Evolutionary conservation across 2,113 vertebrate genomes (phyloP).

Genomic region (Trinectes maculatus): DNA sequence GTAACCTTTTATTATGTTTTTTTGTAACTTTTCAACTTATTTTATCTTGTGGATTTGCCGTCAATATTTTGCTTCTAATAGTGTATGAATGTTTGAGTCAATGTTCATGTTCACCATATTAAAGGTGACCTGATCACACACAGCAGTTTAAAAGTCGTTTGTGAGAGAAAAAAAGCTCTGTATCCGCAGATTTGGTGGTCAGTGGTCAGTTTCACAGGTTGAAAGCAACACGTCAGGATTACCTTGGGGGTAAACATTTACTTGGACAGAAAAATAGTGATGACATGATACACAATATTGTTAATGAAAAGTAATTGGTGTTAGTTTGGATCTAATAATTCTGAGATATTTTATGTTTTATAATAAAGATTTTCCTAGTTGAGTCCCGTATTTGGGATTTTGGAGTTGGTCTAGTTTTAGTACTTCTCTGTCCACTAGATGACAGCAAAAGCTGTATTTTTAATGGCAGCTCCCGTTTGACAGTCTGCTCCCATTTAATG

Average conservation of each 20-base stretch:
- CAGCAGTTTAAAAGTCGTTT: background rate
- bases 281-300: no score
- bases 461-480: background rate
- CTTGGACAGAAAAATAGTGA: no score
- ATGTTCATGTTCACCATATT: slow-evolving; percentile 66
- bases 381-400: no score
- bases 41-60: slow-evolving; percentile 62
- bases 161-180: background rate
- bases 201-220: no score
- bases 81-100: slow-evolving; percentile 61
- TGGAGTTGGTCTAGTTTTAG: background rate
- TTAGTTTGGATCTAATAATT: no score
- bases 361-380: no score
- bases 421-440: slow-evolving; percentile 30
- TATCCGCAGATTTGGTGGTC: no score
- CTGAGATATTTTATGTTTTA: no score
- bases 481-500: slow-evolving; percentile 10
- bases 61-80: slow-evolving; percentile 54
- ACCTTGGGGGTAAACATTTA: no score
- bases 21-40: slow-evolving; percentile 41
- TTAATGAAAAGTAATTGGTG: no score
- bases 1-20: slow-evolving; percentile 53
- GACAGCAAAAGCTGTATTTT: background rate
- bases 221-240: no score
- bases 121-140: slow-evolving; percentile 69